phyloP scores from a whole-genome alignment of 2,113 vertebrate genomes.

The Addax nasomaculatus region DNA sequence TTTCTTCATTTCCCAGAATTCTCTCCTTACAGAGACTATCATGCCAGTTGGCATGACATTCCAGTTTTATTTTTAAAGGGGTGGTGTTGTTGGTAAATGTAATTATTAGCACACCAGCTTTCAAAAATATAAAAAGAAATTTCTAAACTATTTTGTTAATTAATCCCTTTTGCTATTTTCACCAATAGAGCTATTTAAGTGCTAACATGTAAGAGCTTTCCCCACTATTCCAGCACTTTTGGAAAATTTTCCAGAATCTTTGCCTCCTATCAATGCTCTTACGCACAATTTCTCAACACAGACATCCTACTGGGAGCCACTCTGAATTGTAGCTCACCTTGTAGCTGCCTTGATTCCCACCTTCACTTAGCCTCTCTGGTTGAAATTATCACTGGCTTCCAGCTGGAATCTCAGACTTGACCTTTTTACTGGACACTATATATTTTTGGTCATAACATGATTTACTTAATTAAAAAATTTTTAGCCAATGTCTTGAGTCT shows the following conservation, averaged over 20 bases:
- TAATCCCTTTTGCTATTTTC: neutral
- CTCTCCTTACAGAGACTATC: neutral
- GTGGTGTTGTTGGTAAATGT: neutral
- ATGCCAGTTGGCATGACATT: neutral
- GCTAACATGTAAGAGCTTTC: neutral
- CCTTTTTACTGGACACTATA: neutral
- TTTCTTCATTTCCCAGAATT: neutral
- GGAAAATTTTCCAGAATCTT: neutral
- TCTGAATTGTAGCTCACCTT: neutral
- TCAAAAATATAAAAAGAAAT: neutral
- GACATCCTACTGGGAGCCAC: accelerated
- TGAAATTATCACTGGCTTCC: neutral
- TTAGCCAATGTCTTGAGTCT: neutral
- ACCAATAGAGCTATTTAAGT: neutral
- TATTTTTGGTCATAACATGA: neutral
- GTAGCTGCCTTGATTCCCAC: neutral
- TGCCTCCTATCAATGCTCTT: neutral
- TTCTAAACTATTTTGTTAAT: neutral
- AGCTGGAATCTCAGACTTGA: neutral
- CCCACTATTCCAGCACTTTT: neutral
- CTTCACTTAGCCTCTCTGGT: neutral
- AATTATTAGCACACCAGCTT: neutral
- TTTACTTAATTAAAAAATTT: neutral
- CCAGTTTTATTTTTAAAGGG: conserved; percentile 2
- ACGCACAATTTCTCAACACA: neutral